Conservation (phyloP, 2,888 invertebrate species). For the Chesias legatella region DNA sequence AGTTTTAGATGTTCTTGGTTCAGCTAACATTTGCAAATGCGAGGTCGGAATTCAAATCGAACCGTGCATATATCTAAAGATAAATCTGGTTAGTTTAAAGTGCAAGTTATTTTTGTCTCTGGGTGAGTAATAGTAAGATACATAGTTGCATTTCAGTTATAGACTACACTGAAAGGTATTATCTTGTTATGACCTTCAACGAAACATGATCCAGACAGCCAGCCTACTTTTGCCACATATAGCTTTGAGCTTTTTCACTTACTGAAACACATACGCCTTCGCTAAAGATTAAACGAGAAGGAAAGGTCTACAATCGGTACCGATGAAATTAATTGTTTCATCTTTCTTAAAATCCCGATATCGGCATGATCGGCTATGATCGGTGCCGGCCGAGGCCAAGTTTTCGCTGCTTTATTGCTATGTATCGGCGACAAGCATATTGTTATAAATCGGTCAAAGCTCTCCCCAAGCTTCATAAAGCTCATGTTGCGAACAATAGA, state of each 20-base stretch:
- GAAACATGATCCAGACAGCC: slow-evolving; percentile 54
- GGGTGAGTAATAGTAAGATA: slow-evolving; percentile 24
- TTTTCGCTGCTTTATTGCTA: too few relatives aligned
- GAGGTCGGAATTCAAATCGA: slow-evolving; percentile 45
- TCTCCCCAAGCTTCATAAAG: slow-evolving; percentile 25
- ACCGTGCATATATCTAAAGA: slow-evolving; percentile 20
- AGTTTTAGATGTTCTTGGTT: slow-evolving; percentile 27
- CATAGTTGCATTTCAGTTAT: slow-evolving; percentile 18
- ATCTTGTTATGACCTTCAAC: slow-evolving; percentile 50
- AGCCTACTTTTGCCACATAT: too few relatives aligned
- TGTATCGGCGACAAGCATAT: too few relatives aligned
- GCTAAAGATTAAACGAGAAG: too few relatives aligned
- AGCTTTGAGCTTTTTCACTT: not conserved
- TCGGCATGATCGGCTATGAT: not conserved
- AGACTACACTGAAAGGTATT: slow-evolving; percentile 21
- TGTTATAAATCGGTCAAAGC: not conserved
- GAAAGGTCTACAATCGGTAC: too few relatives aligned
- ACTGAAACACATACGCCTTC: too few relatives aligned
- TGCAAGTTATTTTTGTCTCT: slow-evolving; percentile 27
- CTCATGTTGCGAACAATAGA: slow-evolving; percentile 57
- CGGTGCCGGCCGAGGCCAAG: too few relatives aligned
- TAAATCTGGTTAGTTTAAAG: slow-evolving; percentile 27
- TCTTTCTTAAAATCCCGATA: too few relatives aligned
- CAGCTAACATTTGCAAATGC: slow-evolving; percentile 34
- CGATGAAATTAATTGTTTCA: too few relatives aligned